Conservation (phyloP, 2,888 invertebrate species). For the Crossocerus cetratus region DNA sequence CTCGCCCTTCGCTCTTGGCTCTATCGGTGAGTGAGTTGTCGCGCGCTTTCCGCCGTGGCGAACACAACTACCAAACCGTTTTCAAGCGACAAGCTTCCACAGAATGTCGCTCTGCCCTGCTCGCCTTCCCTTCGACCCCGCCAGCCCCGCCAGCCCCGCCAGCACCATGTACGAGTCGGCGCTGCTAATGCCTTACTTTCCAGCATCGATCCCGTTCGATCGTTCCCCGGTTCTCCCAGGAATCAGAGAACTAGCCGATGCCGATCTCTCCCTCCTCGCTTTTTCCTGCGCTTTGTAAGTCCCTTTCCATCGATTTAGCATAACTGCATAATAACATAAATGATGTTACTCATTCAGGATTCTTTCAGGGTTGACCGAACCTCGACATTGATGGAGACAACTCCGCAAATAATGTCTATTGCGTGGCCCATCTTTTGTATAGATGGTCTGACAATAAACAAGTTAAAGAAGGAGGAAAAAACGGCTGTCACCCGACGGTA, state of each 20-base stretch:
- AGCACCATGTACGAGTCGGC: too few species aligned
- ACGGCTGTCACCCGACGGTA: neutral
- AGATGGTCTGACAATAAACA: too few species aligned
- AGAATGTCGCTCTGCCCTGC: constrained; percentile 1
- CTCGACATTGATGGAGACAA: too few species aligned
- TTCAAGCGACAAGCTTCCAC: neutral
- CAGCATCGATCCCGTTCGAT: constrained; percentile 38
- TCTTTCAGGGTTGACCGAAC: too few species aligned
- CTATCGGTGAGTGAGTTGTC: constrained; percentile 36
- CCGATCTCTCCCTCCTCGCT: too few species aligned
- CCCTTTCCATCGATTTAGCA: too few species aligned
- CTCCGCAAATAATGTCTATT: too few species aligned
- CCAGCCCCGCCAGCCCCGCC: neutral
- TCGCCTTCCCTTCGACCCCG: neutral
- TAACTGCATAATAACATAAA: too few species aligned
- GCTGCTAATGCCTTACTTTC: neutral
- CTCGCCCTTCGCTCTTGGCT: neutral
- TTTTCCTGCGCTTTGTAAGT: too few species aligned
- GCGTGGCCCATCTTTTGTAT: too few species aligned
- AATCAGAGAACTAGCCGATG: constrained; percentile 12
- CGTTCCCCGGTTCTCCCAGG: constrained; percentile 25
- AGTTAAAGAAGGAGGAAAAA: too few species aligned
- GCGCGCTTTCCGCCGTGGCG: constrained; percentile 25
- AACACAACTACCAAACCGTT: constrained; percentile 26
- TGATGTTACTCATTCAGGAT: too few species aligned